Conservation (phyloP, 2,113 vertebrate genomes). For the Thalassoma bifasciatum region DNA sequence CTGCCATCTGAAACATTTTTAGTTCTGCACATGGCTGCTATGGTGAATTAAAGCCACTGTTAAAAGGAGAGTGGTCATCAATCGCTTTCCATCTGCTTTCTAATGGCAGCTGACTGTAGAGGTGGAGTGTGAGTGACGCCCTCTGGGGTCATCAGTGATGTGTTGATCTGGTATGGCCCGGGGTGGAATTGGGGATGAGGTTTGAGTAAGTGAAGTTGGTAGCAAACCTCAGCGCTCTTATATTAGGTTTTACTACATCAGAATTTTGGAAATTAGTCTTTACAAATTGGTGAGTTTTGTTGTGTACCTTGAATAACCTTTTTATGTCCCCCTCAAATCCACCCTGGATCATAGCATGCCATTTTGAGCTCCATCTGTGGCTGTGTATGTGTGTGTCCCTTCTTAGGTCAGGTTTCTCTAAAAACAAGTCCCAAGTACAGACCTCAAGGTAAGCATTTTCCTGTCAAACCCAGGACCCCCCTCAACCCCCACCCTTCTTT, state of each 20-base stretch:
- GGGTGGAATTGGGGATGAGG: slow-evolving; percentile 67
- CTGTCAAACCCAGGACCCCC: slow-evolving; percentile 55
- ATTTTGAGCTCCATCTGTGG: slow-evolving; percentile 77
- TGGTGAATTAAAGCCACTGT: slow-evolving; percentile 15
- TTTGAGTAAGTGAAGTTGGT: slow-evolving; percentile 1
- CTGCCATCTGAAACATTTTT: slow-evolving; percentile 7
- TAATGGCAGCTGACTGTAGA: slow-evolving; percentile 39
- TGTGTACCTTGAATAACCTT: slow-evolving; percentile 27
- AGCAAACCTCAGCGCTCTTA: slow-evolving; percentile 1
- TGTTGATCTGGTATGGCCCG: slow-evolving; percentile 52
- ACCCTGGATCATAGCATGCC: slow-evolving; percentile 68
- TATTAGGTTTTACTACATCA: slow-evolving; percentile 17
- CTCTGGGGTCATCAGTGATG: slow-evolving; percentile 50
- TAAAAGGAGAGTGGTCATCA: slow-evolving; percentile 66
- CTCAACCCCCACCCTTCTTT: not conserved
- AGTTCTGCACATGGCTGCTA: slow-evolving; percentile 16
- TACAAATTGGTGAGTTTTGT: slow-evolving; percentile 57
- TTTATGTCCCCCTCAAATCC: slow-evolving; percentile 58
- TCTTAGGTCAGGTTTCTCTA: slow-evolving; percentile 81
- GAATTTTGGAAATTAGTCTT: slow-evolving; percentile 60
- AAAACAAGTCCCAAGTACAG: slow-evolving; percentile 75
- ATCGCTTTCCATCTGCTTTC: slow-evolving; percentile 61
- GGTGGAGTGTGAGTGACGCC: slow-evolving; percentile 49
- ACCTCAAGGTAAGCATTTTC: slow-evolving; percentile 80
- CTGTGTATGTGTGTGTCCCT: slow-evolving; percentile 75